These are phyloP conservation scores for Apotomis turbidana DNA, from an alignment of 2,888 invertebrate species.

Conservation along the genomic window DNA sequence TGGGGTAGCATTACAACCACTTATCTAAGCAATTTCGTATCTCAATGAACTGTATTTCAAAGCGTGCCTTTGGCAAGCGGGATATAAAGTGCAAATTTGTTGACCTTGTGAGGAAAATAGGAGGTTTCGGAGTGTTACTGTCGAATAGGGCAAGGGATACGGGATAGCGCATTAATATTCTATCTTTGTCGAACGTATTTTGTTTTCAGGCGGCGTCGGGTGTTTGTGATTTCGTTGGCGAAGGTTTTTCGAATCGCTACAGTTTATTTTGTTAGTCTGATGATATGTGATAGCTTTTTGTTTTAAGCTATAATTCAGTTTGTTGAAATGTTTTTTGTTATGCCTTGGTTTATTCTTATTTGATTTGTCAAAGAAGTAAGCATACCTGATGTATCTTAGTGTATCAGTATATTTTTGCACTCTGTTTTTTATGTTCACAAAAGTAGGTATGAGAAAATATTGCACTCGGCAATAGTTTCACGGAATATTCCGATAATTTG, in stretches of 20 bases:
- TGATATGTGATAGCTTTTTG: not conserved
- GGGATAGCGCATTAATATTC: conserved; percentile 74
- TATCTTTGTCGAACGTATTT: conserved; percentile 74
- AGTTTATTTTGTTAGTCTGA: conserved; percentile 6
- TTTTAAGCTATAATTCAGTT: not conserved
- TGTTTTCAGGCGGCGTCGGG: conserved; percentile 57
- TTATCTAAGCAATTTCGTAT: conserved; percentile 11
- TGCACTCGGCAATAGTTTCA: no score
- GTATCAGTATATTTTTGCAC: no score
- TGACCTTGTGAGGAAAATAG: not conserved
- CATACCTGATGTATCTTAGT: no score
- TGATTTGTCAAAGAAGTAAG: not conserved
- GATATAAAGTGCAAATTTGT: not conserved
- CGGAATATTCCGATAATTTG: no score
- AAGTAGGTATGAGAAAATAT: no score
- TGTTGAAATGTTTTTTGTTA: not conserved
- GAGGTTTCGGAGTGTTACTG: conserved; percentile 1
- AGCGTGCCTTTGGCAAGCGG: not conserved
- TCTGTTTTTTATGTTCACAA: no score
- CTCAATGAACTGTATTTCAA: not conserved
- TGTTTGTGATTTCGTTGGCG: conserved; percentile 55
- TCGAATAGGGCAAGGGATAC: conserved; percentile 39
- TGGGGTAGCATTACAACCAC: conserved; percentile 37
- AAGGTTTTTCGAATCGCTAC: conserved; percentile 23
- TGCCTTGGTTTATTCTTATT: no score